These are phyloP conservation scores for Brassicogethes aeneus DNA, from an alignment of 2,888 invertebrate species.

Conservation along the genomic window DNA sequence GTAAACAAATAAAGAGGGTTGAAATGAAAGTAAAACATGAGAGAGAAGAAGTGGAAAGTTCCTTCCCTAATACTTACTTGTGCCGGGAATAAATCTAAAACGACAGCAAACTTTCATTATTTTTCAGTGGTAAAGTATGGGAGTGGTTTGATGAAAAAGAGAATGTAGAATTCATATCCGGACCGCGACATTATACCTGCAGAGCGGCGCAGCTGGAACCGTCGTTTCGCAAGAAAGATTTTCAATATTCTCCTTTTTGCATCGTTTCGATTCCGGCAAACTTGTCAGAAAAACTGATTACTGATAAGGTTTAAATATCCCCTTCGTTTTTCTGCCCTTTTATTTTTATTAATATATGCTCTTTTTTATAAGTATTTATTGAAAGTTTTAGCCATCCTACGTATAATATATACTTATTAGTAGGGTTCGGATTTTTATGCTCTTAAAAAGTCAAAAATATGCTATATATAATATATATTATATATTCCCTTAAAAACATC, in stretches of 20 bases:
- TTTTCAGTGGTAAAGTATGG: slow-evolving; percentile 20
- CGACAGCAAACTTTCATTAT: slow-evolving; percentile 25
- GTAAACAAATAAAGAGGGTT: neutral
- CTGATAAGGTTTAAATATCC: slow-evolving; percentile 6
- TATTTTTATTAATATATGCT: too few species aligned
- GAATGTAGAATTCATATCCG: slow-evolving; percentile 34
- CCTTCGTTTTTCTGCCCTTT: too few species aligned
- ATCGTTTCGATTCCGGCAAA: slow-evolving; percentile 13
- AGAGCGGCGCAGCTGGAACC: slow-evolving; percentile 31
- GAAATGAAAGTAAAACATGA: neutral
- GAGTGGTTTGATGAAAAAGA: slow-evolving; percentile 32
- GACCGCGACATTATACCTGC: slow-evolving; percentile 33
- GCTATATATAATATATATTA: too few species aligned
- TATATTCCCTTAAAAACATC: too few species aligned
- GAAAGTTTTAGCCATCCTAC: too few species aligned
- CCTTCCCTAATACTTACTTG: neutral
- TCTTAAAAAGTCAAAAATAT: too few species aligned
- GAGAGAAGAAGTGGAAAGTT: too few species aligned
- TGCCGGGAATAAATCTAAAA: slow-evolving; percentile 19
- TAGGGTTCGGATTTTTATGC: too few species aligned
- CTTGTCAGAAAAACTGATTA: slow-evolving; percentile 10
- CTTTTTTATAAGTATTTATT: too few species aligned
- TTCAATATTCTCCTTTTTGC: slow-evolving; percentile 26
- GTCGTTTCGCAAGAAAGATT: slow-evolving; percentile 28
- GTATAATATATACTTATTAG: too few species aligned